These are phyloP conservation scores for Ptilonorhynchus violaceus DNA, from an alignment of 2,113 vertebrate genomes.

Conservation along the genomic window DNA sequence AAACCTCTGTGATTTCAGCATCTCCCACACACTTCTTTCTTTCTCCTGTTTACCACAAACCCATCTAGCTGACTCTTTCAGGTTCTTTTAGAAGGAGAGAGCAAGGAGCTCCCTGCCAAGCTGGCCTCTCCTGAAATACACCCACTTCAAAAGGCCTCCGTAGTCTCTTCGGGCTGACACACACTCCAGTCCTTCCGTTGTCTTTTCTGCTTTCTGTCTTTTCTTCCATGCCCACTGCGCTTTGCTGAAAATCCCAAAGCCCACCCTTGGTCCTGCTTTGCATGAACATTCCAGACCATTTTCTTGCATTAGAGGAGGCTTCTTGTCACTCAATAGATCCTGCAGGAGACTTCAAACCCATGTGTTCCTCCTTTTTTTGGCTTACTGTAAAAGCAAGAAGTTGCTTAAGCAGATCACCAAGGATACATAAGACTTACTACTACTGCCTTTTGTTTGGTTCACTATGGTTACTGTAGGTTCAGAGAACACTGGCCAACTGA, in stretches of 20 bases:
- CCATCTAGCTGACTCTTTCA: background rate
- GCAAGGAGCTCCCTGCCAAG: background rate
- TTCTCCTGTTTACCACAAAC: background rate
- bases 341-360: slow-evolving; percentile 14
- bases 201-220: background rate
- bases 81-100: background rate
- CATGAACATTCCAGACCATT: background rate
- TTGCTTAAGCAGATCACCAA: slow-evolving; percentile 59
- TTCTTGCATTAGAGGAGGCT: background rate
- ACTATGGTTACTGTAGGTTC: slow-evolving; percentile 58
- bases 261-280: background rate
- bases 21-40: background rate
- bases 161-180: rapidly evolving
- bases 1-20: background rate
- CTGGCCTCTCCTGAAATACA: background rate
- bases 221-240: background rate
- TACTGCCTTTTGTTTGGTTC: slow-evolving; percentile 38
- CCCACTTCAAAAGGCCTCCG: background rate
- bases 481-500: slow-evolving; percentile 12
- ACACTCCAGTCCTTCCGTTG: background rate
- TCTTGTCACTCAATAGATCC: slow-evolving; percentile 13
- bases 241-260: slow-evolving; percentile 1
- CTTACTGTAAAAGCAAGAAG: slow-evolving; percentile 58
- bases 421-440: slow-evolving; percentile 56
- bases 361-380: slow-evolving; percentile 18